These are phyloP conservation scores for Chaetophractus vellerosus DNA, from an alignment of 2,797 vertebrate species.

Conservation along the genomic window DNA sequence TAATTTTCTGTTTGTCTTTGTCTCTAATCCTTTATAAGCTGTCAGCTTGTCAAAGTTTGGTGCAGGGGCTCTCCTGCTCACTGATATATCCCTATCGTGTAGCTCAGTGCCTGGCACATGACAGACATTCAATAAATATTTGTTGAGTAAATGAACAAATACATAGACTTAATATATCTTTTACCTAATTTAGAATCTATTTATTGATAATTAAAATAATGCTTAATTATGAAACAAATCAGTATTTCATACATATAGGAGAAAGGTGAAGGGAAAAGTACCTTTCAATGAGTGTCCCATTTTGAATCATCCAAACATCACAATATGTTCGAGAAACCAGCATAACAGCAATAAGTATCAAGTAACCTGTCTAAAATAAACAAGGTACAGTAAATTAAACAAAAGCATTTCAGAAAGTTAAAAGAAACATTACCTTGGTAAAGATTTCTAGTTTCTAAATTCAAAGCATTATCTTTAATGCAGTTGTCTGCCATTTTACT, in stretches of 20 bases:
- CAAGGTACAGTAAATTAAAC: slow-evolving; percentile 72
- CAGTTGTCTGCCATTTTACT: slow-evolving; percentile 37
- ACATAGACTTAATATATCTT: background rate
- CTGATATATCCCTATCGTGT: background rate
- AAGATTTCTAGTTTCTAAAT: slow-evolving; percentile 65
- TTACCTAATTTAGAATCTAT: slow-evolving; percentile 32
- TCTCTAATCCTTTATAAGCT: slow-evolving; percentile 7
- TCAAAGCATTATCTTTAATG: slow-evolving; percentile 56
- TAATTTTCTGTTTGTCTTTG: slow-evolving; percentile 25
- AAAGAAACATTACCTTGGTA: slow-evolving; percentile 38
- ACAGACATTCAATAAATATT: background rate
- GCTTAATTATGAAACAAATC: slow-evolving; percentile 45
- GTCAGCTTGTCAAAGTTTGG: background rate
- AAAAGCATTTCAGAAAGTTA: slow-evolving; percentile 64
- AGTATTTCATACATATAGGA: slow-evolving; percentile 59
- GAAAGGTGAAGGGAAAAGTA: slow-evolving; percentile 83
- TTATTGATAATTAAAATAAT: slow-evolving; percentile 51
- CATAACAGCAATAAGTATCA: slow-evolving; percentile 96
- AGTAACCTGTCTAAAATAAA: slow-evolving; percentile 94
- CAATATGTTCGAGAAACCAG: slow-evolving; percentile 97
- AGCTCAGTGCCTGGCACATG: background rate
- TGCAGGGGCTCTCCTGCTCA: background rate
- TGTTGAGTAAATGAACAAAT: slow-evolving; percentile 48
- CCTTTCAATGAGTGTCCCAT: slow-evolving; percentile 99
- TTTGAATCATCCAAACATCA: slow-evolving; percentile 99